These are phyloP conservation scores for Sander vitreus DNA, from an alignment of 2,113 vertebrate genomes.

Conservation along the genomic window DNA sequence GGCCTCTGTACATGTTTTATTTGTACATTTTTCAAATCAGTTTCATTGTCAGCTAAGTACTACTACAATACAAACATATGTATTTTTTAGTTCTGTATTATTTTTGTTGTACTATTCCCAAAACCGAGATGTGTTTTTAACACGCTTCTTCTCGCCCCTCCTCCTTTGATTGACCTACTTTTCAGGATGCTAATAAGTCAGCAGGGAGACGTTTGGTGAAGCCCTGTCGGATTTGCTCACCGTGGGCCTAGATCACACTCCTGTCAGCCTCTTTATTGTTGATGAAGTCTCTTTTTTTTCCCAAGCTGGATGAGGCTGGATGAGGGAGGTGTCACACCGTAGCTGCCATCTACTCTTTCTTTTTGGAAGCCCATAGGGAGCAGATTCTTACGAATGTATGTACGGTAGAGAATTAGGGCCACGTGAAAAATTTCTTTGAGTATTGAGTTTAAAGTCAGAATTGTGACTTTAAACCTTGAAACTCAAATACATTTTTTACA, in stretches of 20 bases:
- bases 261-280: slow-evolving; percentile 63
- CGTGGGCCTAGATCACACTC: slow-evolving; percentile 54
- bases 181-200: slow-evolving; percentile 83
- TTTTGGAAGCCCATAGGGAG: neutral
- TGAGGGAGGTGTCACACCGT: neutral
- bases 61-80: neutral
- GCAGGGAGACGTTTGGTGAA: slow-evolving; percentile 75
- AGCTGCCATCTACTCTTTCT: neutral
- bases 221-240: slow-evolving; percentile 67
- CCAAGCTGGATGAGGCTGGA: neutral
- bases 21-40: neutral
- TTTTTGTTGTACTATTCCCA: neutral
- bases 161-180: slow-evolving; percentile 85
- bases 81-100: slow-evolving; percentile 1
- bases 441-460: no score
- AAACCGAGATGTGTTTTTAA: slow-evolving; percentile 40
- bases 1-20: neutral
- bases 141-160: slow-evolving; percentile 26
- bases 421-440: no score
- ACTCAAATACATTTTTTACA: no score
- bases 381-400: neutral
- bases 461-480: no score
- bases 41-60: neutral
- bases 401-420: no score
- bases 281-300: slow-evolving; percentile 46